Conservation (phyloP, 1,140 invertebrate species). For the Lanistes nyassanus region DNA sequence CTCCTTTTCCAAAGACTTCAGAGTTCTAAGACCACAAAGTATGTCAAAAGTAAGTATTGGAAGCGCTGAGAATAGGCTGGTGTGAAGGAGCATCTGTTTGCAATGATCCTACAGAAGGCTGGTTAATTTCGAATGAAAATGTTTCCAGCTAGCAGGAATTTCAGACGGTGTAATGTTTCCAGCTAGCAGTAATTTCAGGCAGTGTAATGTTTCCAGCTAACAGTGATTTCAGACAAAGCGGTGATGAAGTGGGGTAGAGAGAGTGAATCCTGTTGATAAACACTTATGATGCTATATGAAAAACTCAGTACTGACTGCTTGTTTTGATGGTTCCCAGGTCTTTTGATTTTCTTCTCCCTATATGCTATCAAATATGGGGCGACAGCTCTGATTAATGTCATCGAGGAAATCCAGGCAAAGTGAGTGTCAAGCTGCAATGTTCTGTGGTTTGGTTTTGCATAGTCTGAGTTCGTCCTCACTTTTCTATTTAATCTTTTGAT, state of each 20-base stretch:
- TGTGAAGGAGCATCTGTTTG: background rate
- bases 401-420: constrained; percentile 89
- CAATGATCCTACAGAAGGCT: no score
- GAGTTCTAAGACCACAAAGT: constrained; percentile 94
- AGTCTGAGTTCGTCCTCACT: constrained; percentile 4
- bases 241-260: background rate
- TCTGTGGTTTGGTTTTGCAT: background rate
- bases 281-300: background rate
- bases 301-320: background rate
- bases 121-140: no score
- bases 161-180: no score
- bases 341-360: constrained; percentile 90
- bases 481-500: constrained; percentile 1
- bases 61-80: background rate
- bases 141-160: no score
- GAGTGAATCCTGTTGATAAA: background rate
- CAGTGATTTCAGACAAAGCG: background rate
- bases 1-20: constrained; percentile 91
- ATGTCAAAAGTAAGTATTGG: constrained; percentile 76
- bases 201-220: background rate
- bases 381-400: constrained; percentile 76
- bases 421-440: constrained; percentile 66
- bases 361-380: constrained; percentile 85
- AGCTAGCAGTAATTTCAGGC: no score
- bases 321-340: constrained; percentile 57